Evolutionary conservation across 2,113 vertebrate species (phyloP), one percentile per base, ranked within the genome.

Genomic region (Brienomyrus longianalis): DNA sequence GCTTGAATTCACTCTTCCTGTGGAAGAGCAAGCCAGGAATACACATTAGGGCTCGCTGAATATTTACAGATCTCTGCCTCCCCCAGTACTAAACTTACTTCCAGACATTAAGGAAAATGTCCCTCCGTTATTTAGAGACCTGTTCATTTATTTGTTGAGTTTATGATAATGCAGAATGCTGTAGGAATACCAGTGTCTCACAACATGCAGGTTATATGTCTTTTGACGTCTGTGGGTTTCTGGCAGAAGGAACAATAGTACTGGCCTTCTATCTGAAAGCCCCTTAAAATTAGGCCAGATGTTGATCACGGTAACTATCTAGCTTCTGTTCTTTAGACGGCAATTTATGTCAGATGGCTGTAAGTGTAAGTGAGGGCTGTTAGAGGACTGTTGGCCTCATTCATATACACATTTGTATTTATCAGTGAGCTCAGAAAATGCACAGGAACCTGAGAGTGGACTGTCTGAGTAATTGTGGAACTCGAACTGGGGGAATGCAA

Each of bases 131-230:
- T 88, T 47, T 51, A 91, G 89, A 19, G 47, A 89, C 89, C 83
- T 74, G 85, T 80, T 91, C 47, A 88, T 89, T 91, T 85, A 88
- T 90, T 86, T 50, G 52, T 51, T 89, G 85, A 89, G 87, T 48
- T 87, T 88, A 86, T 84, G 88, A 90, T 90, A 88, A 90, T 74
- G 2, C 87, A 86, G 66, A 87, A 88, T 86, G 83, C 87, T 88
- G 70, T 50, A 83, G 70, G 89, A 85, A 88, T 88, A 62, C 59
- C 50, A 52, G 27, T 31, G 13, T 59, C 39, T 45, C 52, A 4
- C 84, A 23, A 31, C 39, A 85, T 43, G 2, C n/a, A n/a, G n/a
- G 2, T 9, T 27, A n/a, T 54, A 54, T 15, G 10, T 62, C 21
- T 62, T 62, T n/a, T n/a, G 10, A 27, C 59, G 5, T 66, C 59